phyloP scores from a whole-genome alignment of 2,888 invertebrate species.

The Lycia hirtaria region DNA sequence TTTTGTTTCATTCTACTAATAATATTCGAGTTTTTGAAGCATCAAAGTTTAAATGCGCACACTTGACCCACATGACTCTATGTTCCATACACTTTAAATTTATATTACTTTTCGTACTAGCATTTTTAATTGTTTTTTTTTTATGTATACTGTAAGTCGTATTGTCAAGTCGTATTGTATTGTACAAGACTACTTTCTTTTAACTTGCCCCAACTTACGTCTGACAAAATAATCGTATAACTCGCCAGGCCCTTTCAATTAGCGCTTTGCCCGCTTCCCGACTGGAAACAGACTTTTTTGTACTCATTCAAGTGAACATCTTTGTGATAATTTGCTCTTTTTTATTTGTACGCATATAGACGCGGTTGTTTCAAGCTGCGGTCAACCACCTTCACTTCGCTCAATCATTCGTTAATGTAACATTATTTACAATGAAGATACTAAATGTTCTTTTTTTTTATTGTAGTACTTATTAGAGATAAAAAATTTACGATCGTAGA shows the following conservation, averaged over 20 bases:
- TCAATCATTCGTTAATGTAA: not conserved
- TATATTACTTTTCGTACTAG: too few species aligned
- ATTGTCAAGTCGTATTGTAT: too few species aligned
- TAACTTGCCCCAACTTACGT: too few species aligned
- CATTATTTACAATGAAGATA: not conserved
- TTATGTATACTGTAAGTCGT: too few species aligned
- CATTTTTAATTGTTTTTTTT: too few species aligned
- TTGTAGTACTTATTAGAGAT: too few species aligned
- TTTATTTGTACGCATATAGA: slow-evolving; percentile 8
- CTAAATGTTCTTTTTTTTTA: too few species aligned
- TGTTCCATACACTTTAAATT: too few species aligned
- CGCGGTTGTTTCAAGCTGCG: not conserved
- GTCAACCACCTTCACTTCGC: slow-evolving; percentile 3
- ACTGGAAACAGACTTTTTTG: slow-evolving; percentile 18
- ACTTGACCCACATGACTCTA: slow-evolving; percentile 29
- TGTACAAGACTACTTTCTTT: too few species aligned
- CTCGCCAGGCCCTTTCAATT: slow-evolving; percentile 48
- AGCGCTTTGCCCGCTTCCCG: slow-evolving; percentile 37
- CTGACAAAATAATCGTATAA: too few species aligned
- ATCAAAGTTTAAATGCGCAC: slow-evolving; percentile 27
- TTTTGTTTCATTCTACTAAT: slow-evolving; percentile 28
- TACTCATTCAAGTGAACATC: not conserved
- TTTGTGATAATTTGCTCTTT: slow-evolving; percentile 6
- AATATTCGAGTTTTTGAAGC: slow-evolving; percentile 10
- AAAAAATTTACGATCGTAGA: too few species aligned